These are phyloP conservation scores for Recurvirostra avosetta DNA, from an alignment of 2,113 vertebrate genomes.

Conservation along the genomic window DNA sequence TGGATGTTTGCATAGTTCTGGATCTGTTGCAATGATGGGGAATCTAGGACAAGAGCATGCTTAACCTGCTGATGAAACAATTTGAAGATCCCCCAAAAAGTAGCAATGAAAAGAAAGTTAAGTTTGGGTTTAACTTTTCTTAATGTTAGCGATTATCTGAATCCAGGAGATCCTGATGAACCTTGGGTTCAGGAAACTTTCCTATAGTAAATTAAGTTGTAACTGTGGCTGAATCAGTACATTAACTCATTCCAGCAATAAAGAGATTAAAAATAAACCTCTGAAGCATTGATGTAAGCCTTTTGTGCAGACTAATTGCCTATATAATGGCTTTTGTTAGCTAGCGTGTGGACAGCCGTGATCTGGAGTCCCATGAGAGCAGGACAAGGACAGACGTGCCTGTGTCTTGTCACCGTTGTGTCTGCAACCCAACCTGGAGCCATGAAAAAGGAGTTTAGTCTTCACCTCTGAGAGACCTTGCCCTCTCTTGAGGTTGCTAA, in stretches of 20 bases:
- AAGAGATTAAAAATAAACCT: background rate
- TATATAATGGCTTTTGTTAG: background rate
- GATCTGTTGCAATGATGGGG: background rate
- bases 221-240: background rate
- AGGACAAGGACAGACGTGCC: background rate
- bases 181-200: background rate
- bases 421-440: background rate
- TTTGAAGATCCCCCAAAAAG: background rate
- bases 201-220: background rate
- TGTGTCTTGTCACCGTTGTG: rapidly evolving
- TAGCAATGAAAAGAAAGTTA: background rate
- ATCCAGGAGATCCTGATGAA: background rate
- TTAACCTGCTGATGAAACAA: background rate
- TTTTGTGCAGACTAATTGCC: background rate
- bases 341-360: background rate
- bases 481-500: background rate
- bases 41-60: background rate
- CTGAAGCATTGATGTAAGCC: background rate
- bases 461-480: background rate
- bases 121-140: background rate
- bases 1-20: background rate
- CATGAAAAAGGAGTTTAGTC: background rate
- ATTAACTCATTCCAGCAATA: background rate
- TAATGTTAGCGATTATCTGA: background rate
- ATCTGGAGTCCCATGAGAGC: background rate